These are phyloP conservation scores for Cyclargus thomasi DNA, from an alignment of 1,140 invertebrate genomes.

Conservation along the genomic window DNA sequence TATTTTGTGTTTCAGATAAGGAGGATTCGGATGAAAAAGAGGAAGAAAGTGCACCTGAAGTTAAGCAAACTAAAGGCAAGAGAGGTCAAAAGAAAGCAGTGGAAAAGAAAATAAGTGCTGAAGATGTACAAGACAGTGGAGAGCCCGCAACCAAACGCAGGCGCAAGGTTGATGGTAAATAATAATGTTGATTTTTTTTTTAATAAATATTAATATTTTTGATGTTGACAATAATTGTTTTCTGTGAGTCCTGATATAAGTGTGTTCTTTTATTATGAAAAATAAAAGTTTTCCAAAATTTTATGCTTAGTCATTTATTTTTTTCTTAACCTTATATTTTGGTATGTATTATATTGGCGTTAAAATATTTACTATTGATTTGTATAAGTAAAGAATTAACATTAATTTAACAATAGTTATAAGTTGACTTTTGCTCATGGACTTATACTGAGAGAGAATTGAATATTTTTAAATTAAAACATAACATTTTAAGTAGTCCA, in stretches of 20 bases:
- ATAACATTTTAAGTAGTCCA: no score
- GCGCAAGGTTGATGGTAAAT: constrained; percentile 63
- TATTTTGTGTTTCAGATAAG: constrained; percentile 37
- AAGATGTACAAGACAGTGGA: constrained; percentile 48
- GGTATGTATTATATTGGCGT: constrained; percentile 11
- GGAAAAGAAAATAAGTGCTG: constrained; percentile 34
- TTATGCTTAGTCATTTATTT: constrained; percentile 50
- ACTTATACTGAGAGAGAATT: no score
- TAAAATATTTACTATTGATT: background rate
- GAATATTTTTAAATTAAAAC: no score
- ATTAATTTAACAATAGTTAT: background rate
- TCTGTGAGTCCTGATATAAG: constrained; percentile 41
- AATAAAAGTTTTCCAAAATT: constrained; percentile 62
- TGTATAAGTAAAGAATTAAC: no score
- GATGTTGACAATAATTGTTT: constrained; percentile 46
- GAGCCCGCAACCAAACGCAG: constrained; percentile 52
- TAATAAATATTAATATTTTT: constrained; percentile 30
- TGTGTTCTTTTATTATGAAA: constrained; percentile 55
- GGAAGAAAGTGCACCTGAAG: constrained; percentile 40
- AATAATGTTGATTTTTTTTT: constrained; percentile 46
- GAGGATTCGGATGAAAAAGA: constrained; percentile 42
- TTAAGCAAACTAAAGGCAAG: constrained; percentile 49
- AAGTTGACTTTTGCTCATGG: background rate
- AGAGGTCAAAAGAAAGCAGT: constrained; percentile 48
- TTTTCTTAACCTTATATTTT: constrained; percentile 27